Percentiles rank a stretch among this genome's conserved stretches.
phyloP scores from a whole-genome alignment of 1,140 invertebrate species.

The Wasmannia auropunctata region DNA sequence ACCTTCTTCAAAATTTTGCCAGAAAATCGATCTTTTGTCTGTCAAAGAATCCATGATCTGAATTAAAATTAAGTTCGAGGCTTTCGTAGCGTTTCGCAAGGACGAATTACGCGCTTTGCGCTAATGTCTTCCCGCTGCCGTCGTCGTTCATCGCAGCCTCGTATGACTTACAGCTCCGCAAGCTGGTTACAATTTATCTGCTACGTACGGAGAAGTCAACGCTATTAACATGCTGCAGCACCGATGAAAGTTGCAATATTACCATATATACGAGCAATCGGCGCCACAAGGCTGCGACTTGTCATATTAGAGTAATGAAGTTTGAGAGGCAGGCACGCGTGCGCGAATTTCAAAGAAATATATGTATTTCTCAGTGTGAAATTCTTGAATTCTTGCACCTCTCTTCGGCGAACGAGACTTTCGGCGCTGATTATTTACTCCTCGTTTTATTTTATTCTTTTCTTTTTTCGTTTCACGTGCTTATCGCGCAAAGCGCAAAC shows the following conservation, averaged over 20 bases:
- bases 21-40: neutral
- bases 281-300: constrained; percentile 2
- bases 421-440: neutral
- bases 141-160: neutral
- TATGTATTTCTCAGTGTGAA: neutral
- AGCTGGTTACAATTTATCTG: constrained; percentile 18
- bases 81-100: neutral
- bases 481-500: neutral
- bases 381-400: too few species aligned
- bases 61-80: neutral
- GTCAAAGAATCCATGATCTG: neutral
- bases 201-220: constrained; percentile 13
- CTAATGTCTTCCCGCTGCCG: neutral
- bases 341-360: neutral
- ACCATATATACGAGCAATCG: constrained; percentile 37
- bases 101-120: neutral
- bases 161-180: constrained; percentile 12
- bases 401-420: neutral
- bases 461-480: neutral
- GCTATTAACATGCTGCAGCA: constrained; percentile 17
- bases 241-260: constrained; percentile 46
- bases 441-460: neutral
- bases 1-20: neutral
- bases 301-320: neutral
- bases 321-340: neutral